A percentile compares a stretch with the other conserved stretches of the same genome.
Evolutionary conservation across 2,888 invertebrate species (phyloP).

Genomic region (Pterostichus madidus): DNA sequence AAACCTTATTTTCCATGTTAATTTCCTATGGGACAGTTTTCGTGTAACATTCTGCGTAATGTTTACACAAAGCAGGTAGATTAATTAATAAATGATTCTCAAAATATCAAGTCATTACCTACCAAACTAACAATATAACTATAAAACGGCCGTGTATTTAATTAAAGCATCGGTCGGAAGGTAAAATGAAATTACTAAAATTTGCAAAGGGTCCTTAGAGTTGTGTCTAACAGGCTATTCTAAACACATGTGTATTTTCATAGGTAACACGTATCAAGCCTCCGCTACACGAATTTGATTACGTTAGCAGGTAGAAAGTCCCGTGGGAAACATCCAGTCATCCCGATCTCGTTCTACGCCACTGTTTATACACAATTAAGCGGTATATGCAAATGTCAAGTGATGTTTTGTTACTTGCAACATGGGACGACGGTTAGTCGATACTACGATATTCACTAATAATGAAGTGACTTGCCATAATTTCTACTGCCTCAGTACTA

Average conservation of each 20-base stretch:
- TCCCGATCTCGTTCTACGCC: conserved; percentile 20
- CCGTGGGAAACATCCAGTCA: conserved; percentile 2
- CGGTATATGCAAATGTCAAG: conserved; percentile 10
- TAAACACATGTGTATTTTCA: conserved; percentile 42
- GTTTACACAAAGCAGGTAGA: neutral
- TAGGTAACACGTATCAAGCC: conserved; percentile 30
- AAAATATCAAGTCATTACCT: neutral
- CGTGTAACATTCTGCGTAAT: too few species aligned
- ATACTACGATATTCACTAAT: conserved; percentile 27
- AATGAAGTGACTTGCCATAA: conserved; percentile 17
- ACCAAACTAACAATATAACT: conserved; percentile 22
- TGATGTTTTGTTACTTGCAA: conserved; percentile 8
- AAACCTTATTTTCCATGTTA: too few species aligned
- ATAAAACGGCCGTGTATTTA: conserved; percentile 32
- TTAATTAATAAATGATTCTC: conserved; percentile 15
- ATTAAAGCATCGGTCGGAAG: conserved; percentile 14
- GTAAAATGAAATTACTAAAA: conserved; percentile 42
- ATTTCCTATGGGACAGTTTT: too few species aligned
- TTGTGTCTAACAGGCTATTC: conserved; percentile 17
- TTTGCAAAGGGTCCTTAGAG: conserved; percentile 2
- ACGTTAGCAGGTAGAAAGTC: conserved; percentile 7
- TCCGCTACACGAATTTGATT: conserved; percentile 25
- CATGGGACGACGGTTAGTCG: conserved; percentile 16
- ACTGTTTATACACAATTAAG: conserved; percentile 21
- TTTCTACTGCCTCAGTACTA: neutral